These are phyloP conservation scores for Calcarius ornatus DNA, from an alignment of 2,113 vertebrate genomes.

Conservation along the genomic window DNA sequence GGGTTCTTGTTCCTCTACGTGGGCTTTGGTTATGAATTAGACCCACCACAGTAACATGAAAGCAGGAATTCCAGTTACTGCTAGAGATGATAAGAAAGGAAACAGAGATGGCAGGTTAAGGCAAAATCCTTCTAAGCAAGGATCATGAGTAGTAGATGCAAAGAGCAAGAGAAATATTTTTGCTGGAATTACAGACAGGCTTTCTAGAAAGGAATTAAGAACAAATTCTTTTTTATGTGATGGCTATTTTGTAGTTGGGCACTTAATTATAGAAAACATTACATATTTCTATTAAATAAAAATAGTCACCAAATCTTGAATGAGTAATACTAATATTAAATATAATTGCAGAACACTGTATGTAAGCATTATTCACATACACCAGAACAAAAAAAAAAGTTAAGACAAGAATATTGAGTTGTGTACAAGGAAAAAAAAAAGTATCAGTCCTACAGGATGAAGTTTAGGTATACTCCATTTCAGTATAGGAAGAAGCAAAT, in stretches of 20 bases:
- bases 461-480: background rate
- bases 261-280: background rate
- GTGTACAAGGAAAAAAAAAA: background rate
- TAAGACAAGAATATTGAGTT: background rate
- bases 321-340: background rate
- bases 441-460: background rate
- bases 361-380: rapidly evolving
- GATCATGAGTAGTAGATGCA: background rate
- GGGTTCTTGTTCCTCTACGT: background rate
- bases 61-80: background rate
- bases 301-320: background rate
- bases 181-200: background rate
- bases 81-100: background rate
- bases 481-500: background rate
- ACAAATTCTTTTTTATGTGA: background rate
- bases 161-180: background rate
- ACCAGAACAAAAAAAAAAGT: rapidly evolving
- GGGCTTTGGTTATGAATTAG: background rate
- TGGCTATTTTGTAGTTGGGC: background rate
- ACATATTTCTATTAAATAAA: background rate
- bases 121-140: background rate
- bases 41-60: background rate
- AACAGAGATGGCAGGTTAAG: background rate
- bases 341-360: background rate
- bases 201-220: background rate